Conservation (phyloP, 2,113 vertebrate genomes). For the Calonectris borealis region DNA sequence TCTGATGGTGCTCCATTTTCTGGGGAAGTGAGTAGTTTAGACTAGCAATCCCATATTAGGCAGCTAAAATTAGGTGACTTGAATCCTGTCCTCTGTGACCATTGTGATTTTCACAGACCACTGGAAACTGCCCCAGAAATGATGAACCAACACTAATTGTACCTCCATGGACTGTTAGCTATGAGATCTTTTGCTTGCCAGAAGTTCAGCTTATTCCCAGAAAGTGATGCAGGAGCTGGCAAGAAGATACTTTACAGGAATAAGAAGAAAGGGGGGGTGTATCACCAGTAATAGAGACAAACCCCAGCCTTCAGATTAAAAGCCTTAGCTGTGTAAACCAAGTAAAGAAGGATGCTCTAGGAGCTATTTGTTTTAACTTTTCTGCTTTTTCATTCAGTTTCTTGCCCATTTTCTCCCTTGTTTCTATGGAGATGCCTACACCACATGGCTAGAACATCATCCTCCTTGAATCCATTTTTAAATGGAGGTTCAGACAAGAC, state of each 20-base stretch:
- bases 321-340: neutral
- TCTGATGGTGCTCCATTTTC: neutral
- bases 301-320: neutral
- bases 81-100: neutral
- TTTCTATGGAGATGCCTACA: neutral
- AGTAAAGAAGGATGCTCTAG: neutral
- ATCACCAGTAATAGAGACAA: neutral
- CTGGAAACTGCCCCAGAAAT: neutral
- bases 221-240: neutral
- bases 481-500: neutral
- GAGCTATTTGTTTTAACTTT: neutral
- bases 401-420: neutral
- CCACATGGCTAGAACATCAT: neutral
- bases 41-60: neutral
- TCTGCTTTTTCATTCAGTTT: neutral
- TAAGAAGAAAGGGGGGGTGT: neutral
- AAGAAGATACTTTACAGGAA: neutral
- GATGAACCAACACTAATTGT: neutral
- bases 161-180: neutral
- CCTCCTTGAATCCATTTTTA: neutral
- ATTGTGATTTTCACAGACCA: neutral
- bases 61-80: neutral
- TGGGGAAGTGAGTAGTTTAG: neutral
- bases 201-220: neutral
- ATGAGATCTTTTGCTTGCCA: neutral